phyloP scores from a whole-genome alignment of 1,140 invertebrate species.

The Zaprionus ornatus region DNA sequence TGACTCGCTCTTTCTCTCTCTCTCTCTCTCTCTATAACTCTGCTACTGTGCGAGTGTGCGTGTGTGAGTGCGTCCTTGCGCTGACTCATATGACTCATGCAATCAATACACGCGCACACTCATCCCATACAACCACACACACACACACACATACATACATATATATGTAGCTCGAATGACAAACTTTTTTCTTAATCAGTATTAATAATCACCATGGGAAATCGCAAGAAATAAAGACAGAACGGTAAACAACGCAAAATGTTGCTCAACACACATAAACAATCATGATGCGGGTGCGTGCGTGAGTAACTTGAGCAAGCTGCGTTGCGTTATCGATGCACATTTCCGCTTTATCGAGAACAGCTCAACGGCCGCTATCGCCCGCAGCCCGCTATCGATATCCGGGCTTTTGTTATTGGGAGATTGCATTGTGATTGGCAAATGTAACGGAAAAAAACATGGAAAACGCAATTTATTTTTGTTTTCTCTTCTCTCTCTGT shows the following conservation, averaged over 20 bases:
- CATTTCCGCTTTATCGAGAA: constrained; percentile 41
- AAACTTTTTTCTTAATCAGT: constrained; percentile 39
- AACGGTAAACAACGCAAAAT: constrained; percentile 50
- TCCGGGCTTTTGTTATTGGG: constrained; percentile 15
- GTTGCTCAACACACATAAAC: constrained; percentile 7
- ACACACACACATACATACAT: not conserved
- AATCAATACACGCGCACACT: not conserved
- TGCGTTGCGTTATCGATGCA: constrained; percentile 34
- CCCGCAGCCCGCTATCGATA: constrained; percentile 27
- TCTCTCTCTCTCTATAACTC: constrained; percentile 14
- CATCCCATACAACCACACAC: not conserved
- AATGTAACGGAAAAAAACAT: not conserved
- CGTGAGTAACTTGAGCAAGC: not conserved
- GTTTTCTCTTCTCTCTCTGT: too few species aligned
- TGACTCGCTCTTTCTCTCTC: constrained; percentile 15
- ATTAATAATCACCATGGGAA: constrained; percentile 48
- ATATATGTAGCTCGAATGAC: constrained; percentile 14
- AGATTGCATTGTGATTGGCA: not conserved
- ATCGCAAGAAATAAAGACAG: constrained; percentile 44
- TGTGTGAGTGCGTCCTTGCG: constrained; percentile 25
- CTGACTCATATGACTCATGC: constrained; percentile 28
- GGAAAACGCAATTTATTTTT: not conserved
- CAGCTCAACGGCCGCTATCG: not conserved
- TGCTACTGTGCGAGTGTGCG: constrained; percentile 25
- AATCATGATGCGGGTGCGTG: not conserved